Base-by-base conservation (phyloP, 2,888 invertebrate genomes). In the Eupelmus urozonus region DNA sequence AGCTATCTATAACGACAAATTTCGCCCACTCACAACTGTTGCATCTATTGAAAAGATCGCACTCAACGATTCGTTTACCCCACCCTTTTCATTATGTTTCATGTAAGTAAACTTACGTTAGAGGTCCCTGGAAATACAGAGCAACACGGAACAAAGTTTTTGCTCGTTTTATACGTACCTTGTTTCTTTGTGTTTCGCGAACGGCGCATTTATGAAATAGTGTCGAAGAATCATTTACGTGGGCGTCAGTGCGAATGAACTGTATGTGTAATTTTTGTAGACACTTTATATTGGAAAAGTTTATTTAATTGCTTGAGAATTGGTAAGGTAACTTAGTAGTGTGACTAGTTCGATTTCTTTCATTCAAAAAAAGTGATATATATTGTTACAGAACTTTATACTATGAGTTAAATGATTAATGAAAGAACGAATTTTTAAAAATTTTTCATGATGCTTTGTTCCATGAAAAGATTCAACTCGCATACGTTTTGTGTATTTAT, bases 21-120 rank as follows among this genome's bases (percentile, higher is more conserved):
- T 74, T 53, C 25, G 60, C 66, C 67, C 49, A 60, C 27, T 65
- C 49, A 67, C 62, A 62, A 18, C 27, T 69, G 25, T 49, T 78
- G 45, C 66, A 72, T 76, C 76, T 63, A 53, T 13, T 42, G 42
- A 40, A 76, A 29, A 66, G 23, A 65, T 40, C 18, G 42, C 29
- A 49, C 7, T 59, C 27, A 55, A 53, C 69, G 45, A 76, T 59
- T 69, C 76, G 45, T 51, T 63, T 69, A 18, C 25, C 57, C 16
- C 23, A 13, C 2, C 25, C 16, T 27, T 49, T 62, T 45, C 51
- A 23, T 75, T 79, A 70, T 9, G 86, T 87, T 83, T 83, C 84
- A 83, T 85, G 87, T 88, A 87, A 89, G 88, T 88, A 88, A 82
- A 84, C 83, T 82, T 82, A 80, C 67, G 76, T 77, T 74, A 62